Conservation (phyloP, 2,888 invertebrate genomes). For the Panorpa germanica region DNA sequence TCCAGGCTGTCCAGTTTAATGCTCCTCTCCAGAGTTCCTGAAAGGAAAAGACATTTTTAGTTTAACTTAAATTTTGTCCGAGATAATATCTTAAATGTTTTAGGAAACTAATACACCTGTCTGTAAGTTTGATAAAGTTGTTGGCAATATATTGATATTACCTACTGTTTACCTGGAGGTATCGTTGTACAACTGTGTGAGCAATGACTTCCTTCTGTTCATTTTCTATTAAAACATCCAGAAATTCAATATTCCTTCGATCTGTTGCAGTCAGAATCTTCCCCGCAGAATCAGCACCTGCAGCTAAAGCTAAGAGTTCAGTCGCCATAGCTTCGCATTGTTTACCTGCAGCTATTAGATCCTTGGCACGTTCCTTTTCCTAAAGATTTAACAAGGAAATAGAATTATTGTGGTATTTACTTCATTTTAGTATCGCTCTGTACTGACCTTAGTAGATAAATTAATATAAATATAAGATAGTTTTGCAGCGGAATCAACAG, state of each 20-base stretch:
- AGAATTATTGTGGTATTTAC: background rate
- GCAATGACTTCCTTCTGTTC: slow-evolving; percentile 97
- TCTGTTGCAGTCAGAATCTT: slow-evolving; percentile 90
- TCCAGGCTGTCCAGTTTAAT: slow-evolving; percentile 90
- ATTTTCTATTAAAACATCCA: slow-evolving; percentile 94
- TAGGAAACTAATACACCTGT: background rate
- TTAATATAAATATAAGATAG: slow-evolving; percentile 79
- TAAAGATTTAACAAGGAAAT: slow-evolving; percentile 17
- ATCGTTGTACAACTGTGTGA: slow-evolving; percentile 92
- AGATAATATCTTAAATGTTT: too few species aligned
- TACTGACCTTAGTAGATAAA: slow-evolving; percentile 60
- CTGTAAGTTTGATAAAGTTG: background rate
- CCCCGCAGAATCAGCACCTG: slow-evolving; percentile 87
- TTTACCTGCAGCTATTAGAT: slow-evolving; percentile 85
- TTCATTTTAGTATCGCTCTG: slow-evolving; percentile 4
- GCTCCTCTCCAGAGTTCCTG: slow-evolving; percentile 97
- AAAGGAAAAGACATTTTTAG: slow-evolving; percentile 18
- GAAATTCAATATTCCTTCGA: slow-evolving; percentile 79
- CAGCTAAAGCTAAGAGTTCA: slow-evolving; percentile 81
- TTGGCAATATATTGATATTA: slow-evolving; percentile 15
- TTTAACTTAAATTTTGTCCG: too few species aligned
- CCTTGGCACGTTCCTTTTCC: slow-evolving; percentile 97
- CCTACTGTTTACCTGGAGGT: slow-evolving; percentile 68
- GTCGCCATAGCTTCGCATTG: slow-evolving; percentile 98
- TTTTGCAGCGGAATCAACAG: slow-evolving; percentile 96